Evolutionary conservation across 2,797 vertebrate genomes (phyloP), one percentile per base, ranked within the genome.

Genomic region (Phoxinus dragarum): DNA sequence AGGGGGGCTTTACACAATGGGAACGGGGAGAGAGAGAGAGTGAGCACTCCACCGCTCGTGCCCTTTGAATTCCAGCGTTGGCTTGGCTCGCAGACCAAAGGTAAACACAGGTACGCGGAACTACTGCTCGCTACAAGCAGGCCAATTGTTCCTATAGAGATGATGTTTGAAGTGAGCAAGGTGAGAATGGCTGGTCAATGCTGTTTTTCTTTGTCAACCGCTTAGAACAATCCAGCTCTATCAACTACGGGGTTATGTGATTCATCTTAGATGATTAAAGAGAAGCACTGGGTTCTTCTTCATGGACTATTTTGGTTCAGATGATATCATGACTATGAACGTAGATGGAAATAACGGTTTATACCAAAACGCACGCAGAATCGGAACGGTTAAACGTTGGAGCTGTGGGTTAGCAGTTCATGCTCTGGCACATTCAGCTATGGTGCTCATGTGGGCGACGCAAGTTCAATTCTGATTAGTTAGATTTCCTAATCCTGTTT

Each of bases 191-290:
- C 71, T 69, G 85, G 81, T 89, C 83, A 88, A 90, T 88, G 90
- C 88, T 91, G 93, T 91, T 94, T 92, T 93, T 17, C 61, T 16
- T 93, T 94, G 94, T 95, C 93, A 95, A 94, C 91, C 93, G 90
- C 90, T 86, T 88, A 86, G 90, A 91, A 94, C 94, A 95, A 95
- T 93, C 91, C 92, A 80, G 90, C 91, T 91, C 59, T 68, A 14
- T 82, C 77, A 82, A 68, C 71, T 73, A 67, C 76, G 56, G 54
- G 77, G 36, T 47, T 21, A 66, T 47, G 69, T 47, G 59, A 82
- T 72, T 27, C n/a, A 31, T 47, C 54, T 74, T 64, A 0, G 16
- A n/a, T 44, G 9, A 40, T 6, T 8, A 5, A 77, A 49, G 12
- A 80, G 34, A 49, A 21, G 27, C 27, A 34, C 27, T 66, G 27